These are phyloP conservation scores for Andrena fulva DNA, from an alignment of 2,888 invertebrate species.

Conservation along the genomic window DNA sequence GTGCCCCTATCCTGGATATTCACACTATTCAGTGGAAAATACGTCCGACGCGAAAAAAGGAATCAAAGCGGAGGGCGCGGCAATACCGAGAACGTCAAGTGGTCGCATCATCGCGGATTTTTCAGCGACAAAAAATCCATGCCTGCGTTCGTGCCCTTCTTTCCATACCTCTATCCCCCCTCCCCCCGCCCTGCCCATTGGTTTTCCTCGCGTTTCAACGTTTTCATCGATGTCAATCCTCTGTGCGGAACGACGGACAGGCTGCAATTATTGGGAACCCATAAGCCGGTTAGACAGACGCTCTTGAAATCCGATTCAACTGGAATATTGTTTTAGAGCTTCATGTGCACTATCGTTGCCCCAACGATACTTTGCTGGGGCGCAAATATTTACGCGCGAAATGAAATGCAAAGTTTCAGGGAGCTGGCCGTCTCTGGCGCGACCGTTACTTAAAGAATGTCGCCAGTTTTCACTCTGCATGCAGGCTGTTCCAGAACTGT, in stretches of 20 bases:
- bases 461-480: not conserved
- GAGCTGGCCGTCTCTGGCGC: not conserved
- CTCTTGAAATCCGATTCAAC: conserved; percentile 41
- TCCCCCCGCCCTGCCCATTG: too few relatives aligned
- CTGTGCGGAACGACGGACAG: conserved; percentile 28
- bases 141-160: not conserved
- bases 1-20: conserved; percentile 5
- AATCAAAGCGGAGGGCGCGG: conserved; percentile 24
- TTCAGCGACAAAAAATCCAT: conserved; percentile 42
- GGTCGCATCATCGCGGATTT: conserved; percentile 31
- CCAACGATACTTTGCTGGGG: not conserved
- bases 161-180: not conserved
- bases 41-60: conserved; percentile 13
- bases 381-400: conserved; percentile 57
- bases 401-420: conserved; percentile 64
- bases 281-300: conserved; percentile 29
- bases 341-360: not conserved
- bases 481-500: too few relatives aligned
- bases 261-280: conserved; percentile 35
- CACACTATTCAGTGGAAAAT: conserved; percentile 31
- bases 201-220: conserved; percentile 33
- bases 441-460: conserved; percentile 33
- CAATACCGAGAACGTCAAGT: conserved; percentile 39
- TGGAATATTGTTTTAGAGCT: conserved; percentile 50
- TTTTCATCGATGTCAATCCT: conserved; percentile 47